Evolutionary conservation across 2,888 invertebrate species (phyloP).

Genomic region (Byasa hedistus): DNA sequence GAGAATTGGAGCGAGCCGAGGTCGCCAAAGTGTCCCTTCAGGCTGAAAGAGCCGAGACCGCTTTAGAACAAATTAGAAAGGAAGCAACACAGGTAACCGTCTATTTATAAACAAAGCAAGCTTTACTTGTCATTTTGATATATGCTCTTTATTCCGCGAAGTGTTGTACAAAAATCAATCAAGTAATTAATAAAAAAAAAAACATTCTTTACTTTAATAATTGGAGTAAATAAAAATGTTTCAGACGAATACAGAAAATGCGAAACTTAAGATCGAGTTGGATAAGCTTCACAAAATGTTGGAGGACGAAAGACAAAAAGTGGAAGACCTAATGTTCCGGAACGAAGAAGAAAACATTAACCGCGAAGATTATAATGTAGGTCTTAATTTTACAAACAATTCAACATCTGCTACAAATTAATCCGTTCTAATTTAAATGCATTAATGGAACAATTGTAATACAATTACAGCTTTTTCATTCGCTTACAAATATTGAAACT

Average conservation of each 20-base stretch:
- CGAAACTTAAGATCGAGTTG: constrained; percentile 78
- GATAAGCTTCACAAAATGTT: constrained; percentile 81
- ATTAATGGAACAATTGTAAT: too few species aligned
- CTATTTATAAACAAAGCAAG: not conserved
- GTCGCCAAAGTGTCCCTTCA: constrained; percentile 90
- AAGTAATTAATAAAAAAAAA: too few species aligned
- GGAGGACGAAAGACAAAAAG: constrained; percentile 89
- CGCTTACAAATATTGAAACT: too few species aligned
- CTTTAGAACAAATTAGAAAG: constrained; percentile 78
- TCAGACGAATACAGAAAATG: constrained; percentile 75
- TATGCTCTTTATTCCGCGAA: not conserved
- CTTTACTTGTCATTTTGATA: not conserved
- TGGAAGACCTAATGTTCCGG: constrained; percentile 94
- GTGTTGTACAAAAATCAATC: too few species aligned
- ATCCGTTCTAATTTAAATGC: not conserved
- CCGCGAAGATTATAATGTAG: constrained; percentile 93
- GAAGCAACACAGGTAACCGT: constrained; percentile 82
- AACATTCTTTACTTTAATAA: too few species aligned
- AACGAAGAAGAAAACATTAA: constrained; percentile 95
- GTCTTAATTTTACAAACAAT: constrained; percentile 29
- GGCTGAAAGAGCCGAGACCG: constrained; percentile 87
- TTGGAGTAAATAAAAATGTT: constrained; percentile 27
- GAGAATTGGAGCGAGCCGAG: constrained; percentile 94
- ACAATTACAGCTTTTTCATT: too few species aligned
- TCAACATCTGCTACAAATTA: not conserved